Percentiles rank a stretch among this genome's conserved stretches.
phyloP scores from a whole-genome alignment of 2,113 vertebrate genomes.

The Parus major region DNA sequence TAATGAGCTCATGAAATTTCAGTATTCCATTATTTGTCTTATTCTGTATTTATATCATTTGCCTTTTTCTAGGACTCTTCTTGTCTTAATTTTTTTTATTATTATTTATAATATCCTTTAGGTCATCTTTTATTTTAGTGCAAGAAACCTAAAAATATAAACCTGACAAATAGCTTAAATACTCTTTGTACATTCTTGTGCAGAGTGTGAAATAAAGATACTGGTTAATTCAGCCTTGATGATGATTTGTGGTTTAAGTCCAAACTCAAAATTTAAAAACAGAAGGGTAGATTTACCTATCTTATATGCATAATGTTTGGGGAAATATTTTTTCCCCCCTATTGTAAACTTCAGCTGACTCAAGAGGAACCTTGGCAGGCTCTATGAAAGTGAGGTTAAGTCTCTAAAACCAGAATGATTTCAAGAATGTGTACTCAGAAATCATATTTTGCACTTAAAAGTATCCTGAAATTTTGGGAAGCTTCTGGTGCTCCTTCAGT shows the following conservation, averaged over 20 bases:
- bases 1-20: neutral
- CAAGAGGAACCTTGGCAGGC: neutral
- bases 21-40: neutral
- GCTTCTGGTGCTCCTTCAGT: neutral
- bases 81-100: neutral
- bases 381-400: neutral
- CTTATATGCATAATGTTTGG: neutral
- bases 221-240: neutral
- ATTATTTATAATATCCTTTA: neutral
- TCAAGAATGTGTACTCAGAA: neutral
- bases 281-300: neutral
- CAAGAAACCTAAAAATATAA: conserved; percentile 3
- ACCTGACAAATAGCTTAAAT: neutral
- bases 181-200: neutral
- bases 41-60: neutral
- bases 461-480: neutral
- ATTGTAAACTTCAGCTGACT: neutral
- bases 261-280: neutral
- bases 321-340: neutral
- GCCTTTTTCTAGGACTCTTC: neutral
- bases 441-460: neutral
- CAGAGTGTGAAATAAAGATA: conserved; percentile 3
- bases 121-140: neutral
- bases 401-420: neutral
- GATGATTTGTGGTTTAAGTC: neutral